A percentile compares a stretch with the other conserved stretches of the same genome.
phyloP scores from a whole-genome alignment of 2,888 invertebrate genomes.

The Bellardia pandia region DNA sequence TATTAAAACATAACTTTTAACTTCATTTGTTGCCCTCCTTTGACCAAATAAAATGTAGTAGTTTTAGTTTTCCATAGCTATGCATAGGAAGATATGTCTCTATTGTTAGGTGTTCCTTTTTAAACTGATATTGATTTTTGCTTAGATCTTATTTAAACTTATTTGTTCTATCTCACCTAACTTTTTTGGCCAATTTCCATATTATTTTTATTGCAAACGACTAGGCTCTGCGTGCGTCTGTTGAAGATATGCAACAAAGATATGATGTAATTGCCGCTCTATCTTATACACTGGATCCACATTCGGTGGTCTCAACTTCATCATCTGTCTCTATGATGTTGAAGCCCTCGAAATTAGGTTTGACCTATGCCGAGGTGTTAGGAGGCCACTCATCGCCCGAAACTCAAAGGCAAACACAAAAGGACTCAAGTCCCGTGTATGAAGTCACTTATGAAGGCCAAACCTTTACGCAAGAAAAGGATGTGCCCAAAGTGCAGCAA shows the following conservation, averaged over 20 bases:
- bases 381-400: slow-evolving; percentile 86
- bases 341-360: slow-evolving; percentile 83
- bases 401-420: slow-evolving; percentile 71
- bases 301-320: slow-evolving; percentile 85
- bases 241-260: slow-evolving; percentile 88
- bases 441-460: slow-evolving; percentile 38
- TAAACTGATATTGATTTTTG: slow-evolving; percentile 50
- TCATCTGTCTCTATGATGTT: slow-evolving; percentile 85
- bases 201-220: slow-evolving; percentile 76
- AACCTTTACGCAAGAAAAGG: slow-evolving; percentile 26
- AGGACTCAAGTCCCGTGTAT: slow-evolving; percentile 54
- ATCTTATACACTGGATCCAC: slow-evolving; percentile 91
- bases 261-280: slow-evolving; percentile 89
- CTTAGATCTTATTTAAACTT: slow-evolving; percentile 60
- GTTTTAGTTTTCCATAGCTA: background rate
- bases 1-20: background rate
- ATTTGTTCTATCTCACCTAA: slow-evolving; percentile 79
- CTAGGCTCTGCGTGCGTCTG: slow-evolving; percentile 85
- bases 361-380: slow-evolving; percentile 89
- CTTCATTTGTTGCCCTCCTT: no score
- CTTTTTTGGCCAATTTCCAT: slow-evolving; percentile 83
- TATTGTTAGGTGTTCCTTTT: background rate
- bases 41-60: background rate
- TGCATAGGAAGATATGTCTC: background rate
- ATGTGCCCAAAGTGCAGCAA: slow-evolving; percentile 43